phyloP scores from a whole-genome alignment of 2,888 invertebrate species.

The Campoplex nolae region DNA sequence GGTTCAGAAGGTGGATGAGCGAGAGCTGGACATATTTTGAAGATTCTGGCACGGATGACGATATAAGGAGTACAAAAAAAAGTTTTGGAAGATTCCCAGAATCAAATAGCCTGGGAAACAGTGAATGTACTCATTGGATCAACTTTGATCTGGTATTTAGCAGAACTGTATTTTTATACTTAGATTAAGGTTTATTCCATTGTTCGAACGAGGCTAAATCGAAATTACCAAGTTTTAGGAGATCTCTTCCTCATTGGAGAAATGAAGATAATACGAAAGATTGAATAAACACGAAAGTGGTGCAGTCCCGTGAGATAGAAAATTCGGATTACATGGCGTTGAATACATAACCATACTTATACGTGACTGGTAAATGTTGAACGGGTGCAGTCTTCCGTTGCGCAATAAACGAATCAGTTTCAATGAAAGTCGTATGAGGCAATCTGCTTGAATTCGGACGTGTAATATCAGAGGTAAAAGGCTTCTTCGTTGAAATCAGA shows the following conservation, averaged over 20 bases:
- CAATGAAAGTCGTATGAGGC: slow-evolving; percentile 62
- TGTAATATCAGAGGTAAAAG: slow-evolving; percentile 64
- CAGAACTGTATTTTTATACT: background rate
- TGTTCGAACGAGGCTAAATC: background rate
- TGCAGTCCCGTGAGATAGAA: slow-evolving; percentile 36
- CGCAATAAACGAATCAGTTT: slow-evolving; percentile 50
- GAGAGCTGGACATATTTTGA: background rate
- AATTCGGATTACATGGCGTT: slow-evolving; percentile 21
- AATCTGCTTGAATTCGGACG: slow-evolving; percentile 62
- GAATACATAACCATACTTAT: slow-evolving; percentile 27
- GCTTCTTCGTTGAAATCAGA: slow-evolving; percentile 45
- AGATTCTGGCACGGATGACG: background rate
- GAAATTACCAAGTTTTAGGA: background rate
- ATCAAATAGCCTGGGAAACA: too few relatives aligned
- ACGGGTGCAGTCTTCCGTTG: slow-evolving; percentile 49
- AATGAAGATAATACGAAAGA: background rate
- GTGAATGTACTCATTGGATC: background rate
- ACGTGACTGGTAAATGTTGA: slow-evolving; percentile 44
- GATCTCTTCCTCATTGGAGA: background rate
- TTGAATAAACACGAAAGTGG: slow-evolving; percentile 26
- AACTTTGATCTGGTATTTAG: background rate
- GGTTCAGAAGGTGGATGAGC: background rate
- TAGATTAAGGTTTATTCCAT: background rate
- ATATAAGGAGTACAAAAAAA: background rate
- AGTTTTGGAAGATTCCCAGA: background rate